Evolutionary conservation across 1,140 invertebrate species (phyloP).

Genomic region (Cheumatopsyche charites): DNA sequence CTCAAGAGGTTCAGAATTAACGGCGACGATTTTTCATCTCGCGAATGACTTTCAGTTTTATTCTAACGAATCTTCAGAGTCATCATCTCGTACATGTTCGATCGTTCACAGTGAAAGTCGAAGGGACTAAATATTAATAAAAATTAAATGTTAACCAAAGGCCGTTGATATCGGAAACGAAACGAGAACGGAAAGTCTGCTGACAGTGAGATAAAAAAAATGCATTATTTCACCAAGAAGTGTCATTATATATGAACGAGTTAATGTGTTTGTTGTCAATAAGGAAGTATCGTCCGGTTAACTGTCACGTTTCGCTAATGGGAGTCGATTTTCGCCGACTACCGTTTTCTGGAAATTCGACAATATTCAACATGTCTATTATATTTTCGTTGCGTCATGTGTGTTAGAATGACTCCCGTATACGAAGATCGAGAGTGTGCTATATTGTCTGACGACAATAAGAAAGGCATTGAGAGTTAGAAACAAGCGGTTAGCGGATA

Average conservation of each 20-base stretch:
- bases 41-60: slow-evolving; percentile 20
- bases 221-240: no score
- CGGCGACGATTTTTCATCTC: slow-evolving; percentile 9
- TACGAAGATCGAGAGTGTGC: no score
- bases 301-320: slow-evolving; percentile 15
- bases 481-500: not conserved
- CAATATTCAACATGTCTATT: no score
- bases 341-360: not conserved
- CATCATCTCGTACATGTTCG: not conserved
- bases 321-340: slow-evolving; percentile 6
- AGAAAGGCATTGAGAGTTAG: no score
- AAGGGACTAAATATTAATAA: no score
- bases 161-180: no score
- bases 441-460: no score
- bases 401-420: no score
- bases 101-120: slow-evolving; percentile 30
- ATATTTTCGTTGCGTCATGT: no score
- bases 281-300: slow-evolving; percentile 1
- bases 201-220: no score
- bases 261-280: slow-evolving; percentile 29
- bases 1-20: not conserved
- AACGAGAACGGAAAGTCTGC: no score
- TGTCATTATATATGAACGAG: not conserved
- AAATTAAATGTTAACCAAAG: no score
- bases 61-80: not conserved